phyloP scores from a whole-genome alignment of 2,797 vertebrate genomes.

The Zalophus californianus region DNA sequence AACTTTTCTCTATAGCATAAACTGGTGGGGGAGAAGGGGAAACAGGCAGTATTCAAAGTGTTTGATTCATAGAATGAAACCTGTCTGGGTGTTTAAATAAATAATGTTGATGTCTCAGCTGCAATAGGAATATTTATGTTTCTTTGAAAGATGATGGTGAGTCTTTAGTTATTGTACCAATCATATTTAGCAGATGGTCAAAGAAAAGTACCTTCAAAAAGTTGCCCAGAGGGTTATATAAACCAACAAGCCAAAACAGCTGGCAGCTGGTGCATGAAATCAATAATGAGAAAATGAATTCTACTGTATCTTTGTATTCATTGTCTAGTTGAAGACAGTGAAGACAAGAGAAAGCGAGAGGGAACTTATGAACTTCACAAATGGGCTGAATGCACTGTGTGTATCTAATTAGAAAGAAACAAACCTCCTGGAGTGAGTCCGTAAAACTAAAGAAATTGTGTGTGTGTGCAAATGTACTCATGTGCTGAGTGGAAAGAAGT shows the following conservation, averaged over 20 bases:
- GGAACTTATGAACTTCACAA: slow-evolving; percentile 82
- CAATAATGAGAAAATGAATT: slow-evolving; percentile 91
- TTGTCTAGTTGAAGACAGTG: slow-evolving; percentile 88
- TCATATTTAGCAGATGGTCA: slow-evolving; percentile 90
- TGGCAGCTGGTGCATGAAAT: slow-evolving; percentile 93
- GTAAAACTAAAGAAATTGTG: not conserved
- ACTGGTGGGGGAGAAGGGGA: not conserved
- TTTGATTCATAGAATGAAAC: slow-evolving; percentile 44
- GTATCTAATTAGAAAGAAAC: slow-evolving; percentile 87
- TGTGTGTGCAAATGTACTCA: not conserved
- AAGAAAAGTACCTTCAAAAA: slow-evolving; percentile 91
- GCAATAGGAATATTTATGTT: slow-evolving; percentile 81
- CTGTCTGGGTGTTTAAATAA: slow-evolving; percentile 41
- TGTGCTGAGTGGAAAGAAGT: not conserved
- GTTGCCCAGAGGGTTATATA: slow-evolving; percentile 91
- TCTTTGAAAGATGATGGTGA: slow-evolving; percentile 84
- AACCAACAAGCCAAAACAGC: slow-evolving; percentile 89
- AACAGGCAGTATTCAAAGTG: not conserved
- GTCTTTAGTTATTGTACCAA: slow-evolving; percentile 90
- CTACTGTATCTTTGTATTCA: slow-evolving; percentile 91
- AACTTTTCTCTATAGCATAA: not conserved
- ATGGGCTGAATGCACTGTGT: slow-evolving; percentile 84
- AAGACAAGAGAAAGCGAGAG: slow-evolving; percentile 82
- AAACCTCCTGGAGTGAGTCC: slow-evolving; percentile 79
- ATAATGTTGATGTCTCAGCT: slow-evolving; percentile 81